Base-by-base conservation (phyloP, 2,113 vertebrate genomes). In the Caracal caracal region DNA sequence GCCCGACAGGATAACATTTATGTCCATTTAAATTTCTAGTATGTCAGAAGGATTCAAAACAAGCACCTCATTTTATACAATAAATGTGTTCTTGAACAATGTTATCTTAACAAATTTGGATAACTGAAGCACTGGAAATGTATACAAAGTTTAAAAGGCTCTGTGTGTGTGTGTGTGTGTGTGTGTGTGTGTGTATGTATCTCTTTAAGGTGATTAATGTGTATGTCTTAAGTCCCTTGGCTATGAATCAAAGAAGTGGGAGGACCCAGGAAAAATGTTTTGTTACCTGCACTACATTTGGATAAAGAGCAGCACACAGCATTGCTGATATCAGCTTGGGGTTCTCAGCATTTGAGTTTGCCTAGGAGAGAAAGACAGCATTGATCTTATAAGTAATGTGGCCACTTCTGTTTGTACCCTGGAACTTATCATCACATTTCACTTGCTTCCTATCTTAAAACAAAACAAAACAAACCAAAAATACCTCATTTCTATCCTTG, bases 261-360 rank as follows among this genome's bases (percentile, higher is more conserved):
- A 85, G 51, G 40, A 49, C 0, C 35, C 56, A 87, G 93, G 49
- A 51, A 47, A 88, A 68, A 65, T 85, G 8, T 59, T 81, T 40
- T 84, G 85, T 97, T 98, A 99, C 99, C 99, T 99, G 99, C 53
- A 99, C 99, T 33, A 99, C 99, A 24, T 99, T 99, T 82, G 99
- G 99, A 96, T 99, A 99, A 76, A 99, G 99, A 10, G 99, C 99
- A 56, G 99, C 99, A 98, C 99, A 99, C 70, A 99, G 96, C 98
- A 99, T 99, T 56, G 99, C 99, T 1, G 99, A 99, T 98, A 99
- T 99, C 97, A 99, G 97, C 95, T 99, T 99, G 97, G 99, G 99
- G 98, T 99, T 99, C 65, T 99, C 99, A 0, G 99, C 99, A 91
- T 99, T 99, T 0, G 99, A 97, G 96, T 99, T 99, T 35, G 99